Conservation (phyloP, 2,888 invertebrate species). For the Dryocosmus kuriphilus region DNA sequence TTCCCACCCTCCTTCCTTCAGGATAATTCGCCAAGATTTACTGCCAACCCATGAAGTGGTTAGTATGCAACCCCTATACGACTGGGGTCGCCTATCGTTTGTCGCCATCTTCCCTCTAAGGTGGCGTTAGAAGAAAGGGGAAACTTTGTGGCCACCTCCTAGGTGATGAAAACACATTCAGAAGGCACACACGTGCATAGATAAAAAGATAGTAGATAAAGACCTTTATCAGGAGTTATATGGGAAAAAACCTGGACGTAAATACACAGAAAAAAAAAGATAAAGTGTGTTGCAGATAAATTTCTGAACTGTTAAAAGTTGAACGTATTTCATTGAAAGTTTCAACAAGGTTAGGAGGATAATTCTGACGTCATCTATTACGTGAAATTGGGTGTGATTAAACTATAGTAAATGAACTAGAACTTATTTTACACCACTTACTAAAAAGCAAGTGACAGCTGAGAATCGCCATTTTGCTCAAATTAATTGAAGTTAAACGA, state of each 20-base stretch:
- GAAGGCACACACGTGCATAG: background rate
- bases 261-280: too few relatives aligned
- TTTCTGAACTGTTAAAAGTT: too few relatives aligned
- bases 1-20: conserved; percentile 1
- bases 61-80: conserved; percentile 31
- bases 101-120: conserved; percentile 22
- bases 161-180: background rate
- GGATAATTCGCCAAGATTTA: conserved; percentile 38
- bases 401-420: too few relatives aligned
- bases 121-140: conserved; percentile 23
- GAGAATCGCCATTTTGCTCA: too few relatives aligned
- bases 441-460: too few relatives aligned
- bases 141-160: conserved; percentile 2
- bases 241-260: background rate
- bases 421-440: too few relatives aligned
- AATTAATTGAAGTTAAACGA: too few relatives aligned
- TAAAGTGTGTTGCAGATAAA: too few relatives aligned
- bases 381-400: too few relatives aligned
- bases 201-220: background rate
- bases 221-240: background rate
- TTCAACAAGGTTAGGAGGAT: too few relatives aligned
- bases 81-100: conserved; percentile 25
- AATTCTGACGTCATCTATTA: too few relatives aligned
- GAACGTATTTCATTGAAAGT: too few relatives aligned
- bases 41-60: conserved; percentile 25